These are phyloP conservation scores for Rhopalosiphum maidis DNA, from an alignment of 1,140 invertebrate species.

Conservation along the genomic window DNA sequence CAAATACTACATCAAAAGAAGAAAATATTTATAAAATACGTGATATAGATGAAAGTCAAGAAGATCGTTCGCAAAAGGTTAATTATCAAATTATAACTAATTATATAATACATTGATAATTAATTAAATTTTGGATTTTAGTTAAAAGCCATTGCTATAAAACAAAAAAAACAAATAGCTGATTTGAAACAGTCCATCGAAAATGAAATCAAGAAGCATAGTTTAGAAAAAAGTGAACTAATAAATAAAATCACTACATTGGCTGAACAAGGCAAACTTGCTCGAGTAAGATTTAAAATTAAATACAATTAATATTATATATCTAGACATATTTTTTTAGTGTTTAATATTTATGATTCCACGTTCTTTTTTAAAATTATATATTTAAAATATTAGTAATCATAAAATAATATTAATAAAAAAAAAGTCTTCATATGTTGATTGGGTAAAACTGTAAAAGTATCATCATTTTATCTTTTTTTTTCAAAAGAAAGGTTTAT, in stretches of 20 bases:
- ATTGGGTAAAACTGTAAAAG: background rate
- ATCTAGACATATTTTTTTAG: background rate
- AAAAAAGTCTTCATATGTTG: background rate
- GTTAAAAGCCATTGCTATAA: conserved; percentile 66
- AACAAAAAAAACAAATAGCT: conserved; percentile 66
- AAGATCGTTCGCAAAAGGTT: conserved; percentile 62
- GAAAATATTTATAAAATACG: conserved; percentile 62
- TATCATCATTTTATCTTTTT: background rate
- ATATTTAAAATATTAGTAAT: background rate
- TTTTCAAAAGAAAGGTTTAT: background rate
- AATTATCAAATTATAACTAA: conserved; percentile 16
- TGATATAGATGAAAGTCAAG: conserved; percentile 63
- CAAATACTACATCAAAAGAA: conserved; percentile 62
- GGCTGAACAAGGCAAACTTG: conserved; percentile 52
- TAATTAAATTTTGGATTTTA: conserved; percentile 60
- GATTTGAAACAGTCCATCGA: conserved; percentile 64
- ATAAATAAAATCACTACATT: conserved; percentile 58
- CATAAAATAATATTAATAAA: background rate
- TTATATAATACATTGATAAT: background rate
- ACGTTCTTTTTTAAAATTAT: background rate
- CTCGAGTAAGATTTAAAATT: conserved; percentile 31
- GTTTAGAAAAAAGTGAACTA: conserved; percentile 60
- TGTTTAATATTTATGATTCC: no score
- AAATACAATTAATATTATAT: background rate
- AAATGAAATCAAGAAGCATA: conserved; percentile 59